These are phyloP conservation scores for Picus viridis DNA, from an alignment of 2,797 vertebrate genomes.

Conservation along the genomic window DNA sequence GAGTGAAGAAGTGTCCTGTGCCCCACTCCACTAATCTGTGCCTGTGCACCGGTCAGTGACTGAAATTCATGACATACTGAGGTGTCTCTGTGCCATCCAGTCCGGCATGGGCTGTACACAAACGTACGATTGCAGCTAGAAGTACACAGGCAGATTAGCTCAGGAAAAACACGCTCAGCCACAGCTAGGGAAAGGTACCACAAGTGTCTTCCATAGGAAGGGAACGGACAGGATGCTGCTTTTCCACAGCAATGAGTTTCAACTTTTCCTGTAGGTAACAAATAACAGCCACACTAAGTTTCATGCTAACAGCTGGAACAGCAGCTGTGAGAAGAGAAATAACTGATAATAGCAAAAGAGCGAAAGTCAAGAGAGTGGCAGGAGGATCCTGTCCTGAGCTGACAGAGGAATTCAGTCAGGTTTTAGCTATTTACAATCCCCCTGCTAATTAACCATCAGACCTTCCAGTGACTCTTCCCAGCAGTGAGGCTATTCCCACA, in stretches of 20 bases:
- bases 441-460: constrained; percentile 28
- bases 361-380: neutral
- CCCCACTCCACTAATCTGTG: neutral
- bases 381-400: constrained; percentile 36
- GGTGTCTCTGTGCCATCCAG: neutral
- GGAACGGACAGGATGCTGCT: neutral
- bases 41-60: neutral
- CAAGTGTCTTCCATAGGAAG: neutral
- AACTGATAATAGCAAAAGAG: neutral
- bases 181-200: neutral
- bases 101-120: neutral
- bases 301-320: neutral
- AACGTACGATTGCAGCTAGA: neutral
- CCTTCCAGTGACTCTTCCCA: constrained; percentile 42
- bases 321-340: neutral
- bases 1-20: neutral
- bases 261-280: neutral
- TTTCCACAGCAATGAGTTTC: neutral
- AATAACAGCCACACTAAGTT: neutral
- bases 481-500: constrained; percentile 4
- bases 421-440: constrained; percentile 33
- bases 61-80: neutral
- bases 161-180: neutral
- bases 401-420: constrained; percentile 49
- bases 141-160: neutral